Base-by-base conservation (phyloP, 2,113 vertebrate species). In the Oenanthe oenanthe region DNA sequence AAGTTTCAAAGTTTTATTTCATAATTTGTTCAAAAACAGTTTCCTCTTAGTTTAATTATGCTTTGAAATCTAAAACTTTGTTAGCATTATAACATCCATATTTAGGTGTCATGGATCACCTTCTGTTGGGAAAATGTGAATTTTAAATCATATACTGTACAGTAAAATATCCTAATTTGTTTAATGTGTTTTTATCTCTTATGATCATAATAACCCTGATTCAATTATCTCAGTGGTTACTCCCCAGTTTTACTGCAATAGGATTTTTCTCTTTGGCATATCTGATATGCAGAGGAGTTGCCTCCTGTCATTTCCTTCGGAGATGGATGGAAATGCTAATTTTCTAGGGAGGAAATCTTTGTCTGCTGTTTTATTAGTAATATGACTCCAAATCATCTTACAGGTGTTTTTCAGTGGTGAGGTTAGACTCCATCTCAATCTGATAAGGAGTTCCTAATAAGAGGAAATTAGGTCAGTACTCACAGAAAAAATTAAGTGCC, bases 131-230 rank as follows among this genome's bases (percentile, higher is more conserved):
- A 89, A 93, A 91, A 96, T 72, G 47, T 94, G 92, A 88, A 84
- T 97, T 97, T 97, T 97, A 76, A 91, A 82, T 73, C 34, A 86
- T 31, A 47, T 38, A 73, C 45, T 10, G 3, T 58, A 67, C 70
- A 92, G 53, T 84, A 91, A 96, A 97, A 68, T 87, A 81, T 73
- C 70, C 88, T 96, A 83, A 97, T 98, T 97, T 98, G 81, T 96
- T 97, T 97, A 98, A 98, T 98, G 96, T 92, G 94, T 83, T 95
- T 97, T 97, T 98, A 97, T 97, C 95, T 97, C 81, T 95, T 89
- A 51, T 6, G 40, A 96, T 97, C 66, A 9, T 84, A 95, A 91
- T 92, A 96, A 75, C 88, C 47, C 81, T 94, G 88, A 97, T 97
- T 98, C 94, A 97, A 93, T 97, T 98, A 98, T 43, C 77, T 95